A percentile compares a stretch with the other conserved stretches of the same genome.
Evolutionary conservation across 2,113 vertebrate species (phyloP).

Genomic region (Poeciliopsis prolifica): DNA sequence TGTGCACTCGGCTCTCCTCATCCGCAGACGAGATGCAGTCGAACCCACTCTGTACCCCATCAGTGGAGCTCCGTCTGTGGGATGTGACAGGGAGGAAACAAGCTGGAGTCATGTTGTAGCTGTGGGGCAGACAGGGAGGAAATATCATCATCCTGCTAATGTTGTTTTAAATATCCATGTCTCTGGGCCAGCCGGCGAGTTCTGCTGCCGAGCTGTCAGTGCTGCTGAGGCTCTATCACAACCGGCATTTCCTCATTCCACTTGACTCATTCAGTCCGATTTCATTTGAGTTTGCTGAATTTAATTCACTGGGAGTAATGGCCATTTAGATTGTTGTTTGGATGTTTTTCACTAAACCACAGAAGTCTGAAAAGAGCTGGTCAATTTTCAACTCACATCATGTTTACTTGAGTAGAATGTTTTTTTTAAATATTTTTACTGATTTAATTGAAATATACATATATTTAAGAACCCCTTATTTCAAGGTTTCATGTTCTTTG

Average conservation of each 20-base stretch:
- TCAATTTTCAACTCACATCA: constrained; percentile 19
- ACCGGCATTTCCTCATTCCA: constrained; percentile 20
- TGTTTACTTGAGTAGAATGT: not conserved
- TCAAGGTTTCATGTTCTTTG: no score
- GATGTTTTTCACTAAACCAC: constrained; percentile 29
- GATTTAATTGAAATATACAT: no score
- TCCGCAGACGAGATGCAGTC: constrained; percentile 54
- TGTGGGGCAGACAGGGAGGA: constrained; percentile 45
- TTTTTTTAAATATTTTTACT: no score
- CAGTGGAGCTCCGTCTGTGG: constrained; percentile 38
- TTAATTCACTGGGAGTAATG: constrained; percentile 26
- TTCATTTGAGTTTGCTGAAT: constrained; percentile 47
- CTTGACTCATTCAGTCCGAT: constrained; percentile 44
- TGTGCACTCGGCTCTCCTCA: constrained; percentile 18
- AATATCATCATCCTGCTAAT: constrained; percentile 56
- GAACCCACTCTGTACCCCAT: constrained; percentile 41
- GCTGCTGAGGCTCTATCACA: constrained; percentile 23
- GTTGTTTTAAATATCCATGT: constrained; percentile 60
- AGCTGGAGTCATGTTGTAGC: constrained; percentile 48
- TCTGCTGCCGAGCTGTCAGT: constrained; percentile 16
- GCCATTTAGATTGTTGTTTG: constrained; percentile 48
- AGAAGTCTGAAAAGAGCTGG: constrained; percentile 25
- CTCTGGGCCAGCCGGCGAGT: constrained; percentile 31
- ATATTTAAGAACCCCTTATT: no score
- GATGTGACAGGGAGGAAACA: constrained; percentile 58